Evolutionary conservation across 2,797 vertebrate genomes (phyloP).

Genomic region (Pantherophis alleghaniensis): DNA sequence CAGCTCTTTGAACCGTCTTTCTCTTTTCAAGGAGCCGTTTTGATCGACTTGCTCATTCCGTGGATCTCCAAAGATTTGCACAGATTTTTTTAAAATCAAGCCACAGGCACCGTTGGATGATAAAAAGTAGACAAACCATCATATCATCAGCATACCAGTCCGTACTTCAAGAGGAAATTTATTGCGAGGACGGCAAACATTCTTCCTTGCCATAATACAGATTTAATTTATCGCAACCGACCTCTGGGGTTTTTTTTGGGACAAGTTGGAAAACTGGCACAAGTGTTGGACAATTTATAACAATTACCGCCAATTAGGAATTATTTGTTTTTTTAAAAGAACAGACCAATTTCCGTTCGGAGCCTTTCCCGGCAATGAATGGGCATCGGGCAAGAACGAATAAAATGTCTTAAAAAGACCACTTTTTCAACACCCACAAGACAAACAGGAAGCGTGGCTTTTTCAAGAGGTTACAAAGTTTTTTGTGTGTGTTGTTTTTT

Average conservation of each 20-base stretch:
- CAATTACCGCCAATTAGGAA: not conserved
- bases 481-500: not conserved
- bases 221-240: not conserved
- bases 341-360: not conserved
- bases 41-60: not conserved
- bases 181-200: not conserved
- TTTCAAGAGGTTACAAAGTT: not conserved
- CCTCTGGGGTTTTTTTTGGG: not conserved
- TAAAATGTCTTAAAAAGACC: not conserved
- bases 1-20: not conserved
- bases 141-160: not conserved
- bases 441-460: not conserved
- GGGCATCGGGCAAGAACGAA: not conserved
- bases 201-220: not conserved
- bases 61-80: not conserved
- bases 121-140: not conserved
- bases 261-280: not conserved
- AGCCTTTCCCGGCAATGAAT: not conserved
- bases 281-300: not conserved
- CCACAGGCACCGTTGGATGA: not conserved
- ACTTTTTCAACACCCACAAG: not conserved
- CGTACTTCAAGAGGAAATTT: not conserved
- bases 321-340: not conserved
- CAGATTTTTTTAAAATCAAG: not conserved
- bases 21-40: not conserved